Base-by-base conservation (phyloP, 2,113 vertebrate genomes). In the Hirundichthys speculiger region DNA sequence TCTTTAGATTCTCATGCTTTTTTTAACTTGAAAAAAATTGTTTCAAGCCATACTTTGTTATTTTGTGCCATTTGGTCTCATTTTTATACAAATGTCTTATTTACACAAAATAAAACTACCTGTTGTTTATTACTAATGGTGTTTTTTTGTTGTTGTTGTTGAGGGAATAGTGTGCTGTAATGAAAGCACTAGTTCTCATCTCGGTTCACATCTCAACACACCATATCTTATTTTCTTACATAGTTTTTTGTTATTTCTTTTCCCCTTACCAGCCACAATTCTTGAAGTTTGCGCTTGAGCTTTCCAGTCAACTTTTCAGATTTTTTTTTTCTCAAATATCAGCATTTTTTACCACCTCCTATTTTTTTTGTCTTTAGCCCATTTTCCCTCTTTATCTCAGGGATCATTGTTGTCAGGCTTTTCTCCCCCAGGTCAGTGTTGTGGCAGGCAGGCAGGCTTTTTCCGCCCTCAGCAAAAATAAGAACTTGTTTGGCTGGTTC, bases 401-500 rank as follows among this genome's bases (percentile, higher is more conserved):
- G 78, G 62, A 73, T 79, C 75, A 84, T 59, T 74, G 80, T 72
- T 77, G 73, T 83, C 58, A 67, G 16, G 47, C 83, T 78, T 59
- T 30, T 83, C 69, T 79, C 75, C 57, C 75, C 0, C 54, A 86
- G 80, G 84, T 87, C 82, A 84, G 71, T 54, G 73, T 69, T 83
- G 64, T 47, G 64, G 15, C 76, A 89, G 53, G 63, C 58, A 90
- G 56, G 63, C 59, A 65, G 61, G 63, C 64, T 73, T 82, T 79
- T 85, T 89, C 80, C 25, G 48, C 85, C 82, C 65, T 64, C 57
- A 63, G 86, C 78, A 25, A 65, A 81, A 83, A 68, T 52, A 69
- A 64, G 50, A 93, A 93, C 92, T 77, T 0, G 92, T 92, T 92
- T 75, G 68, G 70, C 91, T 80, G 88, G 92, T 93, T 93, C 73